Conservation (phyloP, 2,797 vertebrate species). For the Hypotaenidia philippensis region DNA sequence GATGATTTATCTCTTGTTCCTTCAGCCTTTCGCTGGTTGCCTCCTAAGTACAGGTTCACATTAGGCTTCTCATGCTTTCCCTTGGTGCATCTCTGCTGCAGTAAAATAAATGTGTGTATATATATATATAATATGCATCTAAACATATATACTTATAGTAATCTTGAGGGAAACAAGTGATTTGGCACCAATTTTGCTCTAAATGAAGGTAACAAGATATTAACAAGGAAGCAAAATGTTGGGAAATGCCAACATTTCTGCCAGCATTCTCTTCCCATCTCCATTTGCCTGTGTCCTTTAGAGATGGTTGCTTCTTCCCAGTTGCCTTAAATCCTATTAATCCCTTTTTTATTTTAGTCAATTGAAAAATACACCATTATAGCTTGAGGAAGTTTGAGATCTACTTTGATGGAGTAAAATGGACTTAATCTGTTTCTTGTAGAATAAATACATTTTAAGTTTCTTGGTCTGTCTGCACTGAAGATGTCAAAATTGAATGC, state of each 20-base stretch:
- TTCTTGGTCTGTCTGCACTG: background rate
- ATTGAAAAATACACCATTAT: background rate
- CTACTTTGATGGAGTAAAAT: constrained; percentile 17
- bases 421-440: background rate
- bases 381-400: constrained; percentile 4
- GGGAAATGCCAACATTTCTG: background rate
- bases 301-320: background rate
- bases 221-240: background rate
- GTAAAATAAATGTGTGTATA: background rate
- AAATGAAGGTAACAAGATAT: background rate
- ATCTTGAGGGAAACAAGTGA: background rate
- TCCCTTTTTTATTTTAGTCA: background rate
- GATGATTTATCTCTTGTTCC: background rate
- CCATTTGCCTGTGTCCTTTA: background rate
- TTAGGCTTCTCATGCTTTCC: background rate
- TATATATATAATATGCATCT: background rate
- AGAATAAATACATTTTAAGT: constrained; percentile 20
- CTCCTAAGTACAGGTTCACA: background rate
- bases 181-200: background rate
- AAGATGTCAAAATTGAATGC: constrained; percentile 16
- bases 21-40: background rate
- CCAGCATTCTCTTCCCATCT: background rate
- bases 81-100: background rate
- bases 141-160: fast-evolving
- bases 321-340: constrained; percentile 9